These are phyloP conservation scores for Coenonympha arcania DNA, from an alignment of 2,888 invertebrate genomes.

Conservation along the genomic window DNA sequence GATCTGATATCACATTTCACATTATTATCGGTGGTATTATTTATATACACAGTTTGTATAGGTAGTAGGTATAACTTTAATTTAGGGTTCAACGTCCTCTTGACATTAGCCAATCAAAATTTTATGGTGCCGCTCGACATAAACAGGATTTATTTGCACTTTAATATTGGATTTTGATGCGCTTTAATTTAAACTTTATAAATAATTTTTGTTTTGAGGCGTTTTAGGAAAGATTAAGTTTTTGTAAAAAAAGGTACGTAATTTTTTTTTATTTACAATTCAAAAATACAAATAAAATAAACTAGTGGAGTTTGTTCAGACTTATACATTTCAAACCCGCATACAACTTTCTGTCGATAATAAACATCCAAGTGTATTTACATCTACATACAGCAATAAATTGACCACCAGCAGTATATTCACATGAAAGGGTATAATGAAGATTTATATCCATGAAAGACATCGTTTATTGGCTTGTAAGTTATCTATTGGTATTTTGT, in stretches of 20 bases:
- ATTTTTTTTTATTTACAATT: no score
- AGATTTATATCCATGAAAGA: conserved; percentile 1
- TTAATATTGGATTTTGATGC: neutral
- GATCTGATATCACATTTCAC: no score
- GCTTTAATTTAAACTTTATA: conserved; percentile 1
- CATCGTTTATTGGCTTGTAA: neutral
- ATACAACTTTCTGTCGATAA: neutral
- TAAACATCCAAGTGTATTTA: neutral
- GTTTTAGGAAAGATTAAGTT: no score
- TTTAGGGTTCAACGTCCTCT: neutral
- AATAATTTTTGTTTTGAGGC: neutral
- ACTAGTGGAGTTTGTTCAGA: no score
- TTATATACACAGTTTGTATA: no score
- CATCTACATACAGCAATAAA: neutral
- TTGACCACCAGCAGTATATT: neutral
- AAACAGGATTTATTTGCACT: conserved; percentile 1
- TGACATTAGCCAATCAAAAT: neutral
- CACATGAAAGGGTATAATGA: conserved; percentile 5
- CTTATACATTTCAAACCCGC: neutral
- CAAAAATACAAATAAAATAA: no score
- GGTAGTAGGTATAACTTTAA: neutral
- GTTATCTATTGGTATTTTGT: conserved; percentile 4
- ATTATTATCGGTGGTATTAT: no score
- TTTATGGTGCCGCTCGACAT: neutral
- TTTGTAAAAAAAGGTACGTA: neutral